A percentile compares a stretch with the other conserved stretches of the same genome.
These are phyloP conservation scores for Megaleporinus macrocephalus DNA, from an alignment of 2,113 vertebrate genomes.

Conservation along the genomic window DNA sequence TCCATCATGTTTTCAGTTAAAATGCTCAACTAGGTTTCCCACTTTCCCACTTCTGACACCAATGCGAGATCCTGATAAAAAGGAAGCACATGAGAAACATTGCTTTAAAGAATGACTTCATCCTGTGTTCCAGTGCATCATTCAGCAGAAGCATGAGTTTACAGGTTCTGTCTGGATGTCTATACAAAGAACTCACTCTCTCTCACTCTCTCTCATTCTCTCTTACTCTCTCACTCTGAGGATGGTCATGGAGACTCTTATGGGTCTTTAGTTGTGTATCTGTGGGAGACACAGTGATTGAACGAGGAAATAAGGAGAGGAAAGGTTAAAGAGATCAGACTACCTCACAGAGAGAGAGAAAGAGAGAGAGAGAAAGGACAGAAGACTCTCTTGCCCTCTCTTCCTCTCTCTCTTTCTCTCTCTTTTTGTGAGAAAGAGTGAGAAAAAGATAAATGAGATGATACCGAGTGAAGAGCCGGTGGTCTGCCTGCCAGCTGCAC, in stretches of 20 bases:
- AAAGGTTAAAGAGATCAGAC: conserved; percentile 30
- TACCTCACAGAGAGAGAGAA: neutral
- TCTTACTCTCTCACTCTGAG: neutral
- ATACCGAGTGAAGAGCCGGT: conserved; percentile 22
- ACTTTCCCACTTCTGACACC: no score
- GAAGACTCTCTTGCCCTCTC: neutral
- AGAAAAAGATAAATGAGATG: conserved; percentile 38
- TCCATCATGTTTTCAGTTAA: no score
- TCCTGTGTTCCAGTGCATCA: no score
- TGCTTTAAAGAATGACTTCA: no score
- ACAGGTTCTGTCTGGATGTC: no score
- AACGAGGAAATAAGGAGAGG: conserved; percentile 5
- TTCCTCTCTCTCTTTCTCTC: no score
- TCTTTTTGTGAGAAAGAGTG: neutral
- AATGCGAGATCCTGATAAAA: no score
- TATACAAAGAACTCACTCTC: no score
- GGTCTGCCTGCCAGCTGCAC: conserved; percentile 16
- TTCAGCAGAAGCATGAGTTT: no score
- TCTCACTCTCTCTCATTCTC: neutral
- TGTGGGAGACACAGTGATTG: conserved; percentile 8
- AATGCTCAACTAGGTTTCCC: no score
- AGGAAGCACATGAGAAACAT: no score
- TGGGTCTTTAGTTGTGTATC: conserved; percentile 3
- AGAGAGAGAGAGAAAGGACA: conserved; percentile 7
- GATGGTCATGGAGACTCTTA: neutral